Evolutionary conservation across 2,888 invertebrate species (phyloP).

Genomic region (Heliconius erato): DNA sequence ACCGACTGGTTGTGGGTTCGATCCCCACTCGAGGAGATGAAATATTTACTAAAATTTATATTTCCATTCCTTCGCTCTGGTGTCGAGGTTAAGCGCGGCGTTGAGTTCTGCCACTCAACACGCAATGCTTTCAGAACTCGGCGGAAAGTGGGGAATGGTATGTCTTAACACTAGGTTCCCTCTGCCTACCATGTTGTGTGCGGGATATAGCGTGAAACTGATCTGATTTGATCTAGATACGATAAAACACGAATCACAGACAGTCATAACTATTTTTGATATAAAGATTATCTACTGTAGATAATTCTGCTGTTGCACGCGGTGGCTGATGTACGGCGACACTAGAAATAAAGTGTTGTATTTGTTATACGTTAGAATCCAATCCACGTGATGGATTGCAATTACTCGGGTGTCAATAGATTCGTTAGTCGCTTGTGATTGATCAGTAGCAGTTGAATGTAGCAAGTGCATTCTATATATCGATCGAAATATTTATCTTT

Average conservation of each 20-base stretch:
- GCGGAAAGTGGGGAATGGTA: too few species aligned
- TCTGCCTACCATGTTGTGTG: too few species aligned
- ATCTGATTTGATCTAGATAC: too few species aligned
- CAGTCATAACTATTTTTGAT: slow-evolving; percentile 11
- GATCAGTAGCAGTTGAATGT: slow-evolving; percentile 45
- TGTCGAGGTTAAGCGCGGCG: too few species aligned
- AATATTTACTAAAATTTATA: too few species aligned
- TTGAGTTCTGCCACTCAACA: too few species aligned
- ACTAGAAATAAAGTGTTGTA: slow-evolving; percentile 34
- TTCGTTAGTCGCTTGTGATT: slow-evolving; percentile 50
- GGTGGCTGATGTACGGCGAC: slow-evolving; percentile 5
- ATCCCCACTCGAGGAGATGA: too few species aligned
- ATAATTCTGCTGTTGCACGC: not conserved
- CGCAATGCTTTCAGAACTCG: too few species aligned
- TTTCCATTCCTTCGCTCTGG: too few species aligned
- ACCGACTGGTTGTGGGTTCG: too few species aligned
- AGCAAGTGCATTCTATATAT: not conserved
- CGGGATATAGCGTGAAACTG: too few species aligned
- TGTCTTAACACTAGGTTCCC: too few species aligned
- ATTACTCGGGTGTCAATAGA: slow-evolving; percentile 51
- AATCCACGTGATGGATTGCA: slow-evolving; percentile 50
- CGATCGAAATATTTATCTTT: not conserved
- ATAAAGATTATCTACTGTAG: slow-evolving; percentile 3
- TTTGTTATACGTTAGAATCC: slow-evolving; percentile 42
- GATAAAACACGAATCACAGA: not conserved